Percentiles rank a stretch among this genome's conserved stretches.
phyloP scores from a whole-genome alignment of 2,797 vertebrate species.

The Pseudopleuronectes americanus region DNA sequence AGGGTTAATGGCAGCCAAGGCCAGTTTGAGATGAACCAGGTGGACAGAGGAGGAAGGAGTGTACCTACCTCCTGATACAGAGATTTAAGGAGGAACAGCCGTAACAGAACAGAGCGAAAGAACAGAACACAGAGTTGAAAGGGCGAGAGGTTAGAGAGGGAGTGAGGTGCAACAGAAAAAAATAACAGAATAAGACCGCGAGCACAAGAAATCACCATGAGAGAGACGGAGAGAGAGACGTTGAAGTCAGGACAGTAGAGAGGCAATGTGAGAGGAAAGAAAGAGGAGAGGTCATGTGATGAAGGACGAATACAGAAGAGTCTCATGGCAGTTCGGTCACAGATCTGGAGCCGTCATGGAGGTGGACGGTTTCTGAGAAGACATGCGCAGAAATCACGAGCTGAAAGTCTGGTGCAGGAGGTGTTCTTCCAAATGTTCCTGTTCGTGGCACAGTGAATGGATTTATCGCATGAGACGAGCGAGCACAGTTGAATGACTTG shows the following conservation, averaged over 20 bases:
- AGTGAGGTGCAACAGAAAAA: slow-evolving; percentile 31
- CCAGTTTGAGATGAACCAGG: slow-evolving; percentile 43
- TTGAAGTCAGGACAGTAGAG: slow-evolving; percentile 1
- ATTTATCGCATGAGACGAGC: neutral
- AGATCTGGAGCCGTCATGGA: slow-evolving; percentile 5
- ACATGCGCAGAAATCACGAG: slow-evolving; percentile 1
- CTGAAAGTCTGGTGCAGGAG: neutral
- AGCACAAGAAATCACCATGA: slow-evolving; percentile 42
- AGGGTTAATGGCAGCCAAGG: slow-evolving; percentile 54
- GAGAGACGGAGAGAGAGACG: slow-evolving; percentile 1
- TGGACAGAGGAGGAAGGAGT: slow-evolving; percentile 71
- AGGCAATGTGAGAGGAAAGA: slow-evolving; percentile 56
- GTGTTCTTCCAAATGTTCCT: neutral
- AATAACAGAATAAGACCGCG: slow-evolving; percentile 77
- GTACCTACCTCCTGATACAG: slow-evolving; percentile 93
- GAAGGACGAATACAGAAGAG: slow-evolving; percentile 18
- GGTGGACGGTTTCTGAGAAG: slow-evolving; percentile 15
- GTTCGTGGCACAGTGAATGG: neutral
- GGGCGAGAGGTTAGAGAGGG: slow-evolving; percentile 52
- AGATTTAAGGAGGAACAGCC: slow-evolving; percentile 90
- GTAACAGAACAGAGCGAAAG: slow-evolving; percentile 90
- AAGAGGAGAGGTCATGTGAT: slow-evolving; percentile 40
- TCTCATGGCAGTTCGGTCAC: neutral
- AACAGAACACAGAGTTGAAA: slow-evolving; percentile 72
- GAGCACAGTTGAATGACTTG: neutral